Conservation (phyloP, 2,113 vertebrate genomes). For the Tichodroma muraria region DNA sequence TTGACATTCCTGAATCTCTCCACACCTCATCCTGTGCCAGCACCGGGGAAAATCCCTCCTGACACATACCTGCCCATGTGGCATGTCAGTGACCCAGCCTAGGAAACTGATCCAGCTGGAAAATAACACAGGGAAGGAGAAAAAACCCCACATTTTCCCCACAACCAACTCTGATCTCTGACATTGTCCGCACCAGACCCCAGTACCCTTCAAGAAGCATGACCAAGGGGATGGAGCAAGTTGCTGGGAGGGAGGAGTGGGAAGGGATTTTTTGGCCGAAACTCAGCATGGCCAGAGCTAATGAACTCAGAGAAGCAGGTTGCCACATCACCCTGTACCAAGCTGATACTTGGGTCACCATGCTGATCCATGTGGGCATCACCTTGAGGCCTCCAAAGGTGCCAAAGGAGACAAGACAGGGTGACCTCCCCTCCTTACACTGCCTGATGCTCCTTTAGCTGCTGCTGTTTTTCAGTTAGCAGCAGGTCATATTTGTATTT, state of each 20-base stretch:
- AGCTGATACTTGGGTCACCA: background rate
- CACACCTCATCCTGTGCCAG: background rate
- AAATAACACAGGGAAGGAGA: background rate
- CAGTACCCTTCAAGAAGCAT: background rate
- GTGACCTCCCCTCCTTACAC: background rate
- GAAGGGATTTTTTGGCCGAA: background rate
- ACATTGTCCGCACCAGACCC: background rate
- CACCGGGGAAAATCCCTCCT: background rate
- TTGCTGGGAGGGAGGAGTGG: background rate
- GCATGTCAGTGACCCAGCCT: background rate
- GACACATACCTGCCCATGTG: fast-evolving
- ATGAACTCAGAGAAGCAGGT: background rate
- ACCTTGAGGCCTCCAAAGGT: background rate
- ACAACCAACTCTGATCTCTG: background rate
- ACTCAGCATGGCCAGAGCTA: background rate
- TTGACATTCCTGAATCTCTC: background rate
- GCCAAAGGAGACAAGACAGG: background rate
- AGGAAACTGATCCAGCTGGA: background rate
- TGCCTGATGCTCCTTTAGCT: background rate
- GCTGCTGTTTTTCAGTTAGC: background rate
- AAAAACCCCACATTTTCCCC: background rate
- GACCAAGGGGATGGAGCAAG: background rate
- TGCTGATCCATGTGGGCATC: background rate
- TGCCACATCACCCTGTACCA: background rate
- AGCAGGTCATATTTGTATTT: background rate